phyloP scores from a whole-genome alignment of 2,113 vertebrate genomes.

The Strigops habroptila region DNA sequence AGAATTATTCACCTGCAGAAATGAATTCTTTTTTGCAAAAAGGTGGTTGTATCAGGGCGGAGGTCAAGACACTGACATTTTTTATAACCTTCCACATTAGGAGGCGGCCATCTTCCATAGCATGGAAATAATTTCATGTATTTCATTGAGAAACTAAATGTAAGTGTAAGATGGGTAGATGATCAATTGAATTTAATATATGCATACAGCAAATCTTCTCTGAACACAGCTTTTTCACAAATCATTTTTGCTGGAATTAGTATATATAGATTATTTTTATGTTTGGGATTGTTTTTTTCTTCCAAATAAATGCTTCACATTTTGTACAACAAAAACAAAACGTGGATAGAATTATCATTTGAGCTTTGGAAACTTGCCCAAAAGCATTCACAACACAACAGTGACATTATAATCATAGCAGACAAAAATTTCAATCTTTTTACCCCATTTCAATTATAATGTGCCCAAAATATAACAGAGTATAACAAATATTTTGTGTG shows the following conservation, averaged over 20 bases:
- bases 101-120: not conserved
- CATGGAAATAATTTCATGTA: not conserved
- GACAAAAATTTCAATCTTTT: not conserved
- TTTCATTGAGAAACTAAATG: not conserved
- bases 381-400: constrained; percentile 34
- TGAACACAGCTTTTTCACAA: not conserved
- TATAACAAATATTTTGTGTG: not conserved
- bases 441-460: not conserved
- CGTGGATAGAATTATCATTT: not conserved
- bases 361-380: constrained; percentile 34
- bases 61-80: not conserved
- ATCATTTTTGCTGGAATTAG: not conserved
- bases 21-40: not conserved
- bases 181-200: not conserved
- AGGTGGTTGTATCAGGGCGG: not conserved
- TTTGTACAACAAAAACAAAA: constrained; percentile 15
- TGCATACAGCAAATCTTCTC: not conserved
- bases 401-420: constrained; percentile 12
- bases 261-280: not conserved
- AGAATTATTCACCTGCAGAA: not conserved
- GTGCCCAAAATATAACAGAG: not conserved
- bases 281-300: rapidly evolving
- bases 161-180: not conserved
- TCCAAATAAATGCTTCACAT: not conserved
- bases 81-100: not conserved